Evolutionary conservation across 2,888 invertebrate species (phyloP).

Genomic region (Mactromeris polynyma): DNA sequence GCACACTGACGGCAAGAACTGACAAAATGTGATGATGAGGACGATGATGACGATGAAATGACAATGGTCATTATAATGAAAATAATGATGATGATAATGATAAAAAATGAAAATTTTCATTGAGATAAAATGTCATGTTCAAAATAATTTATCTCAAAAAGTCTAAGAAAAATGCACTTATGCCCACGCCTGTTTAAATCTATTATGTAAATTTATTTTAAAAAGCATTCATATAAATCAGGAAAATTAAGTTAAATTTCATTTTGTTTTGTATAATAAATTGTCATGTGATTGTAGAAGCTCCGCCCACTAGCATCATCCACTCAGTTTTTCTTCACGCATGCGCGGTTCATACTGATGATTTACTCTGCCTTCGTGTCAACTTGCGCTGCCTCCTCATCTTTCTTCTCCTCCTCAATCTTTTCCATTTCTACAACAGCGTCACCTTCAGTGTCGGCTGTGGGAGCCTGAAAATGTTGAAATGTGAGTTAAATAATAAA

Average conservation of each 20-base stretch:
- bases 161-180: not conserved
- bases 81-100: conserved; percentile 22
- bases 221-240: not conserved
- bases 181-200: conserved; percentile 3
- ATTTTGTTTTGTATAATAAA: not conserved
- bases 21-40: conserved; percentile 11
- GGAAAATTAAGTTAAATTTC: not conserved
- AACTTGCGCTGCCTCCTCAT: conserved; percentile 50
- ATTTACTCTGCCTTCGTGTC: conserved; percentile 52
- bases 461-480: conserved; percentile 44
- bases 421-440: conserved; percentile 74
- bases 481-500: too few relatives aligned
- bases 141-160: conserved; percentile 3
- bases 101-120: conserved; percentile 16
- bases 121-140: not conserved
- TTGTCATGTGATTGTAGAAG: not conserved
- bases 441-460: conserved; percentile 66
- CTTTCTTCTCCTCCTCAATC: conserved; percentile 66
- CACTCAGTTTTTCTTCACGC: not conserved
- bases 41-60: conserved; percentile 21
- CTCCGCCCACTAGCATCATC: not conserved
- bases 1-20: not conserved
- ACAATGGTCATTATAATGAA: not conserved
- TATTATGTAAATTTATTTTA: not conserved
- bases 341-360: conserved; percentile 16